Evolutionary conservation across 2,797 vertebrate genomes (phyloP), one percentile per base, ranked within the genome.

Genomic region (Sylvilagus floridanus): DNA sequence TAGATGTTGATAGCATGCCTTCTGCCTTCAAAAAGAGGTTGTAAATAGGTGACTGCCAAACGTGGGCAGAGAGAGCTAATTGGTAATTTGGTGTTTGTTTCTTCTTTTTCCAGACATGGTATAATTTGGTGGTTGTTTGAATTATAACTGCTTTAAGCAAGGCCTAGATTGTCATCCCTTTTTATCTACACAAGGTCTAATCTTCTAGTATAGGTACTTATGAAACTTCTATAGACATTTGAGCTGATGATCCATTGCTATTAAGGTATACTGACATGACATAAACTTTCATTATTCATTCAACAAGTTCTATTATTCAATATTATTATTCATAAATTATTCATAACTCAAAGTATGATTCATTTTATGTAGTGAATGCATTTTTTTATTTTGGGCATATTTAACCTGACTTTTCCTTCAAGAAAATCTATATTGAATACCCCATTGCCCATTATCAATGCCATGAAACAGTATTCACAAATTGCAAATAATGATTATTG

Each of bases 321-420:
- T 86, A 68, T 82, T 83, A 65, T 93, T 89, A 76, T 30, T 76
- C 17, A 57, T 26, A 62, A 66, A 65, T 93, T 92, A 88, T n/a
- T 96, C 47, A 71, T 73, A 86, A 86, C 21, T 54, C 52, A 94
- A 78, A 32, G n/a, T 79, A 26, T 66, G 28, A 24, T 68, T 93
- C 65, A 54, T 32, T 84, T 91, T 72, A 84, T 66, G 19, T 66
- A 21, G 9, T 60, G 5, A 76, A 66, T 60, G 7, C 30, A 57
- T 37, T 24, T 52, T 69, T 92, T 91, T 30, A 90, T 37, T 82
- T 85, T 37, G 86, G n/a, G 7, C 50, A 89, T n/a, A 5, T 24
- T 66, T 90, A 83, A 32, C 14, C 21, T 63, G 57, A 87, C 11
- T 92, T 82, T 77, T 85, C 37, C 2, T 24, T 21, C 17, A 47